Conservation (phyloP, 2,888 invertebrate species). For the Spicauda simplicius region DNA sequence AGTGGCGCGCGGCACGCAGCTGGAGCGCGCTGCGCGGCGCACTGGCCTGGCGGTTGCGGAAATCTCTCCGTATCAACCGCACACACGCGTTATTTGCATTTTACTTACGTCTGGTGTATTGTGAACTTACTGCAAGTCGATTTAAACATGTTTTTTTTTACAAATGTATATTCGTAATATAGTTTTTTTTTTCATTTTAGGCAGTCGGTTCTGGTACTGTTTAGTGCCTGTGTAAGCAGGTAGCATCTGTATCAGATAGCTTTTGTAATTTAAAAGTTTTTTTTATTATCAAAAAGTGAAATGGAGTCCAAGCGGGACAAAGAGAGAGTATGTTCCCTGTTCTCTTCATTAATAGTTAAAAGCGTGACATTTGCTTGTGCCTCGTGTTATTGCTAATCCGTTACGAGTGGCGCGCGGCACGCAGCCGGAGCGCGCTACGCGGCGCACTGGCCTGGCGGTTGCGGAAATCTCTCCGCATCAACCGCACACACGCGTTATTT, state of each 20-base stretch:
- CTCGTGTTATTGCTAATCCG: slow-evolving; percentile 24
- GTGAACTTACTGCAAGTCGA: not conserved
- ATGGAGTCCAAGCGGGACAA: no score
- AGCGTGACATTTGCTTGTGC: no score
- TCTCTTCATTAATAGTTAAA: no score
- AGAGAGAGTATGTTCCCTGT: no score
- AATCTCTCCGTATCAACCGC: slow-evolving; percentile 49
- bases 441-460: slow-evolving; percentile 19
- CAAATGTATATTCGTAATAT: no score
- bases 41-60: slow-evolving; percentile 35
- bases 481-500: slow-evolving; percentile 56
- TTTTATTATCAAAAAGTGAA: no score
- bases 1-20: slow-evolving; percentile 23
- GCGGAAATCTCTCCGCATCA: slow-evolving; percentile 49
- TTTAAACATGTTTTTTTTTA: no score
- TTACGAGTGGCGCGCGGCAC: slow-evolving; percentile 35
- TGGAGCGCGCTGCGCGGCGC: not conserved
- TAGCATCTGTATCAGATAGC: no score
- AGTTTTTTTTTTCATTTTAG: no score
- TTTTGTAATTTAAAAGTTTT: no score
- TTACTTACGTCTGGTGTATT: slow-evolving; percentile 30
- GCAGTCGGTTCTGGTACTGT: no score
- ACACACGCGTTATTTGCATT: slow-evolving; percentile 56
- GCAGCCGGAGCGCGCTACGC: not conserved
- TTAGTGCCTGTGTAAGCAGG: no score